phyloP scores from a whole-genome alignment of 2,888 invertebrate species.

The Apodemia zela region DNA sequence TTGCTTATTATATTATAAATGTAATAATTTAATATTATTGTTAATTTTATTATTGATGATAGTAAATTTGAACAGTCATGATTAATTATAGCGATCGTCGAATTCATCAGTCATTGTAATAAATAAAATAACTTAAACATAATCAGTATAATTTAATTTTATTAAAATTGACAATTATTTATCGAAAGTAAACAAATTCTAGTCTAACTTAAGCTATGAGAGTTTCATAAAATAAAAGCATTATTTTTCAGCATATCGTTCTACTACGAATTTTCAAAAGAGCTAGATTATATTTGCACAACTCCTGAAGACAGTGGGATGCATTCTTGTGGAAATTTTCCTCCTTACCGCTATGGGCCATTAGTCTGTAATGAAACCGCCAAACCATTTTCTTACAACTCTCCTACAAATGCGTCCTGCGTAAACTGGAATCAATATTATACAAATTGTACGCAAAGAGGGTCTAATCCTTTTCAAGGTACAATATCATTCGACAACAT shows the following conservation, averaged over 20 bases:
- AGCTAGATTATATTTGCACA: constrained; percentile 98
- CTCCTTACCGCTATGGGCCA: constrained; percentile 87
- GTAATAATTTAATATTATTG: constrained; percentile 1
- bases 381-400: constrained; percentile 79
- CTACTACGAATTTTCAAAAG: constrained; percentile 93
- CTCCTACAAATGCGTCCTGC: constrained; percentile 88
- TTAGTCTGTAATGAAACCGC: constrained; percentile 89
- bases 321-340: constrained; percentile 93
- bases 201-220: not conserved
- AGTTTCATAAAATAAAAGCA: constrained; percentile 11
- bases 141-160: not conserved
- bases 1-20: constrained; percentile 20
- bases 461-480: constrained; percentile 98
- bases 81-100: constrained; percentile 1
- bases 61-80: not conserved
- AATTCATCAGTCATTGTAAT: not conserved
- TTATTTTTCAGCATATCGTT: constrained; percentile 82
- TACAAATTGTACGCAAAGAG: constrained; percentile 94
- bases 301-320: constrained; percentile 96
- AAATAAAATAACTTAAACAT: not conserved
- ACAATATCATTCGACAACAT: constrained; percentile 99
- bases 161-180: not conserved
- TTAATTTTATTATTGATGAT: constrained; percentile 8
- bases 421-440: constrained; percentile 99
- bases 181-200: not conserved